Base-by-base conservation (phyloP, 2,113 vertebrate species). In the Etia nguti region DNA sequence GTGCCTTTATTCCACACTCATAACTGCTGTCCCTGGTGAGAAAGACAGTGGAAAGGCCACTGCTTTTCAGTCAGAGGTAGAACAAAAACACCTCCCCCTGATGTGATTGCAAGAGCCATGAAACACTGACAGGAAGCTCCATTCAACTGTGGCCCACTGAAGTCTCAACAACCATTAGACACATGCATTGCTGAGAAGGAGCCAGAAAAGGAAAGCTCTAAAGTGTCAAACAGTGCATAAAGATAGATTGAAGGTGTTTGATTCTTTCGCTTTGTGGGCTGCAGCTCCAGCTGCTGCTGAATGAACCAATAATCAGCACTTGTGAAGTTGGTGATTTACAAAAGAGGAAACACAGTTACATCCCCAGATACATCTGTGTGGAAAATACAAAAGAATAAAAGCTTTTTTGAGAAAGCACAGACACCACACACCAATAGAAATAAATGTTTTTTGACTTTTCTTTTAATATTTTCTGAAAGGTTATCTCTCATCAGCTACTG, bases 21-120 rank as follows among this genome's bases (percentile, higher is more conserved):
- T 52, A 88, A 85, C 80, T 29, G 20, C 24, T 36, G 29, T 86
- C 83, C 80, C 60, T n/a, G 68, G 86, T 88, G 92, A 91, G 84
- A 85, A 46, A 38, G 73, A 84, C 34, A 41, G 29, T 62, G 26
- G 75, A 92, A 92, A 92, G 89, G 85, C 83, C 85, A 89, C 75
- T 60, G 80, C 52, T 80, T 86, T 89, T 86, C 59, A 75, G 80
- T 90, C 82, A 65, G 75, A 9, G 8, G 43, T 81, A 55, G 60
- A 90, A 86, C 80, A 92, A 82, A 95, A 90, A 88, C 80, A 87
- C 79, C 91, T 90, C 88, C 83, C 81, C 77, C 50, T 86, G 85
- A 90, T 73, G 79, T 89, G 90, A 90, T 87, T 46, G 84, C 77
- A 55, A 79, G 85, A 94, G 83, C 82, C 92, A 90, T 62, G 86